Percentiles rank a stretch among this genome's conserved stretches.
phyloP scores from a whole-genome alignment of 2,888 invertebrate species.

The Drosophila fungiperda region DNA sequence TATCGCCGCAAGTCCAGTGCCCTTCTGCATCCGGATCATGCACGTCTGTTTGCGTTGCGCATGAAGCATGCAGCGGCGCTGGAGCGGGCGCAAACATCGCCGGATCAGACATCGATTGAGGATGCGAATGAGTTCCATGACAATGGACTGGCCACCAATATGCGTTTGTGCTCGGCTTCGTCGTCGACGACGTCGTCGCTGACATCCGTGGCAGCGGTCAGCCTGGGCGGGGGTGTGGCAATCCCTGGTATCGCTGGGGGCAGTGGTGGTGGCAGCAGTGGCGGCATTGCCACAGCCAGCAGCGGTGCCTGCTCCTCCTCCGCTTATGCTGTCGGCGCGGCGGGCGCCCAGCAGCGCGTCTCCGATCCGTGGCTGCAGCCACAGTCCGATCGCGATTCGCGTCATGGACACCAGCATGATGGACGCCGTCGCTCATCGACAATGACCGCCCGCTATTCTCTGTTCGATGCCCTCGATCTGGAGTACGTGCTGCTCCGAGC shows the following conservation, averaged over 20 bases:
- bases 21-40: conserved; percentile 90
- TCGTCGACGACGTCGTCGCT: conserved; percentile 88
- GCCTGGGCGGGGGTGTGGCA: conserved; percentile 81
- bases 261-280: conserved; percentile 50
- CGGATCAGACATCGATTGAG: conserved; percentile 85
- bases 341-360: conserved; percentile 83
- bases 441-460: conserved; percentile 88
- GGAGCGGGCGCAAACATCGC: conserved; percentile 82
- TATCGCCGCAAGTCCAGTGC: conserved; percentile 87
- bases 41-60: conserved; percentile 87
- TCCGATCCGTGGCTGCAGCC: conserved; percentile 85
- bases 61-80: conserved; percentile 84
- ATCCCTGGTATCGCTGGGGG: conserved; percentile 48
- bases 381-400: conserved; percentile 83
- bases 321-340: conserved; percentile 86
- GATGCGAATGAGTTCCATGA: conserved; percentile 86
- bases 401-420: conserved; percentile 84
- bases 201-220: conserved; percentile 86
- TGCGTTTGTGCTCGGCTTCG: conserved; percentile 85
- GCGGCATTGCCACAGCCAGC: conserved; percentile 86
- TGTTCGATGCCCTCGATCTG: conserved; percentile 90
- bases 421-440: conserved; percentile 86
- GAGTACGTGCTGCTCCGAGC: conserved; percentile 90
- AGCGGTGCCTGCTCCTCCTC: conserved; percentile 81
- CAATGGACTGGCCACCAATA: conserved; percentile 82